Evolutionary conservation across 2,888 invertebrate species (phyloP).

Genomic region (Bellardia bayeri): DNA sequence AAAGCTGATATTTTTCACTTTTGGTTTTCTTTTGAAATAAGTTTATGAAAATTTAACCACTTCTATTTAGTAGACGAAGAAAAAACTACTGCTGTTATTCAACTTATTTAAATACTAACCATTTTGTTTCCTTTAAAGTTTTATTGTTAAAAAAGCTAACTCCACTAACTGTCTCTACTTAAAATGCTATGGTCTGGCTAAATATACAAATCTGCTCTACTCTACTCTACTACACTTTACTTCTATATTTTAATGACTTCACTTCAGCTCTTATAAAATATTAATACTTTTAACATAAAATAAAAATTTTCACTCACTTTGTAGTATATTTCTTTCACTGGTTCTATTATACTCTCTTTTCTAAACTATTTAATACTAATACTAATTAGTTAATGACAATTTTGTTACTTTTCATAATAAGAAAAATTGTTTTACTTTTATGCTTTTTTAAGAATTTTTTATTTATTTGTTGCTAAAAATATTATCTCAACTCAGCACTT

Average conservation of each 20-base stretch:
- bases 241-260: not conserved
- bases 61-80: conserved; percentile 21
- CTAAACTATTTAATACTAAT: conserved; percentile 12
- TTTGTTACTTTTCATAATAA: not conserved
- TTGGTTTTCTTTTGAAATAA: conserved; percentile 17
- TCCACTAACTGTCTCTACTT: conserved; percentile 1
- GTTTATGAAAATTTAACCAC: conserved; percentile 17
- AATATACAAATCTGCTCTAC: conserved; percentile 8
- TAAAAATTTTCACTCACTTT: conserved; percentile 24
- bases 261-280: not conserved
- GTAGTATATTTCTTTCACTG: conserved; percentile 61
- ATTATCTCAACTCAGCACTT: conserved; percentile 15
- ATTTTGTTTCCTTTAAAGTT: conserved; percentile 17
- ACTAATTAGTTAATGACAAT: not conserved
- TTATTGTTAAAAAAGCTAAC: conserved; percentile 38
- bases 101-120: conserved; percentile 19
- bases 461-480: conserved; percentile 6
- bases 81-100: conserved; percentile 45
- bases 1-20: not conserved
- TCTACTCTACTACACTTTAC: conserved; percentile 18
- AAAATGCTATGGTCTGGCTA: conserved; percentile 45
- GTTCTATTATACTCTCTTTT: conserved; percentile 20
- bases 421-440: not conserved
- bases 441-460: conserved; percentile 10
- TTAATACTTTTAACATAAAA: not conserved